Base-by-base conservation (phyloP, 1,140 invertebrate species). In the Augochlora pura region DNA sequence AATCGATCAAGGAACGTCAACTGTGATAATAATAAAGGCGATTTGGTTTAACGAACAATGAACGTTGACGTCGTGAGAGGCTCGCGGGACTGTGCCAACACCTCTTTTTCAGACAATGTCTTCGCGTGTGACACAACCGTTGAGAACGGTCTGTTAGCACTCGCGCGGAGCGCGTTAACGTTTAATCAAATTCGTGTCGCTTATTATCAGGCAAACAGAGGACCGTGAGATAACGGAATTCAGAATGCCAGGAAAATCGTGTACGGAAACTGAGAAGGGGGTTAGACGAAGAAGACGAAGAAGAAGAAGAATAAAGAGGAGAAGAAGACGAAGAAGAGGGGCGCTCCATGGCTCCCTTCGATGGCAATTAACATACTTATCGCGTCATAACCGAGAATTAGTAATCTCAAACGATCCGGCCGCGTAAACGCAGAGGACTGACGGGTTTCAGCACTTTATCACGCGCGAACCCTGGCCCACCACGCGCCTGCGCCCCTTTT, bases 331-430 rank as follows among this genome's bases (percentile, higher is more conserved):
- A 14, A 14, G 14, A 14, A 38, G 49, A 32, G 74, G 54, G 8
- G 25, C 27, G 21, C 21, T 12, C 14, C 57, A 21, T 9, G 1
- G 25, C 42, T n/a, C 23, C n/a, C 46, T 71, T 54, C 46, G 32
- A 54, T 72, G 68, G 46, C 46, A 72, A 78, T 78, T 78, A 78
- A 72, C 68, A 12, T 25, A 23, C 18, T 71, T 72, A 78, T 78
- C 76, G 32, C 69, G 60, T n/a, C 59, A 59, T 71, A 77, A 71
- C 75, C 75, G 42, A 63, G 76, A 72, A 72, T 78, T 72, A 72
- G 64, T 78, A 64, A 72, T 72, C 21, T 78, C 65, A 78, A 72
- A 72, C 76, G 76, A 78, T 72, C 76, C 14, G 18, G 21, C 6
- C 23, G 42, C 6, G 32, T 38, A 32, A 14, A 12, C 18, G 25